Evolutionary conservation across 2,113 vertebrate genomes (phyloP).

Genomic region (Anhinga rufa): DNA sequence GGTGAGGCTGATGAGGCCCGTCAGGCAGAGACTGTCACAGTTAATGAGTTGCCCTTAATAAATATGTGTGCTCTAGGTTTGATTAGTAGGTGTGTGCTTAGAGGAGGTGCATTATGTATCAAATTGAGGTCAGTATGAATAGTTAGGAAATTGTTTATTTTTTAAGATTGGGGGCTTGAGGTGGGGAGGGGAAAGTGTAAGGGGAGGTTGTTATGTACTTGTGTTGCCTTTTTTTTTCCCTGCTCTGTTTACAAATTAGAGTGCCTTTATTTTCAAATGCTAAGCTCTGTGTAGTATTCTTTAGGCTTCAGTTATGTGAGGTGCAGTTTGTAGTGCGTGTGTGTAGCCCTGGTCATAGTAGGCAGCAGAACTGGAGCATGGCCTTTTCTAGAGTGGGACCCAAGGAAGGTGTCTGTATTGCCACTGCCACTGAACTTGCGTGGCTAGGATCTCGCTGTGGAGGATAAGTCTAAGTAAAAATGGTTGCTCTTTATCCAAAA

Average conservation of each 20-base stretch:
- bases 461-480: neutral
- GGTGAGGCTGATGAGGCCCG: neutral
- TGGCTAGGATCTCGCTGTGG: neutral
- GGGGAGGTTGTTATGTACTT: accelerated
- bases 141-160: neutral
- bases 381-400: neutral
- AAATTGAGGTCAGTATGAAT: accelerated
- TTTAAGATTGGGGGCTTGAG: accelerated
- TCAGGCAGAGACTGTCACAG: neutral
- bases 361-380: neutral
- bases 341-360: neutral
- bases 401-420: neutral
- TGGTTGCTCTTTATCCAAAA: neutral
- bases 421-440: neutral
- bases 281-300: accelerated
- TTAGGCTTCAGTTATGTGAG: neutral
- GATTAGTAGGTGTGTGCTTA: accelerated
- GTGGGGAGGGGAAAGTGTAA: neutral
- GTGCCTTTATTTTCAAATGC: neutral
- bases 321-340: neutral
- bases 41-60: neutral
- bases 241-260: neutral
- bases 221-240: neutral
- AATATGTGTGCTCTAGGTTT: accelerated
- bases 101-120: accelerated